Evolutionary conservation across 2,888 invertebrate genomes (phyloP).

Genomic region (Ypsolopha sequella): DNA sequence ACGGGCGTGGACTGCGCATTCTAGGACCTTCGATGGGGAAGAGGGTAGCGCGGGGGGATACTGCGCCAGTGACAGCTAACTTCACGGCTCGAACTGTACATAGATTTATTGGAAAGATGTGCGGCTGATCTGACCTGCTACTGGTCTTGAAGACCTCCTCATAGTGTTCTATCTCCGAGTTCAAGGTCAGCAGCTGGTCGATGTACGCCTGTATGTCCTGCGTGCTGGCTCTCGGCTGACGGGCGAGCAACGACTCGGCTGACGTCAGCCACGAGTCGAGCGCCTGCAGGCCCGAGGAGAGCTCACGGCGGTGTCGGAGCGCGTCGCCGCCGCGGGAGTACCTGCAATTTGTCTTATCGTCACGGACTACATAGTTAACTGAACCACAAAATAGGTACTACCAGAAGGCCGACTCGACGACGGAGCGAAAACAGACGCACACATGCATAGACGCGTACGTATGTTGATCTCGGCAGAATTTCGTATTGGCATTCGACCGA

Average conservation of each 20-base stretch:
- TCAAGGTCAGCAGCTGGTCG: conserved; percentile 80
- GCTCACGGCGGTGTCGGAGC: conserved; percentile 83
- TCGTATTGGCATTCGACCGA: too few species aligned
- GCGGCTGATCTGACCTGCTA: conserved; percentile 72
- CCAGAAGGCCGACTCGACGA: too few species aligned
- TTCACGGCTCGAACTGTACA: background rate
- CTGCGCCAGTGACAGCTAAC: too few species aligned
- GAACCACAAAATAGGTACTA: too few species aligned
- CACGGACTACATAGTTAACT: too few species aligned
- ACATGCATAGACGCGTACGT: too few species aligned
- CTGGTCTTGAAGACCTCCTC: conserved; percentile 92
- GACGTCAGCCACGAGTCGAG: conserved; percentile 84
- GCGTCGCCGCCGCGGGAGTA: conserved; percentile 91
- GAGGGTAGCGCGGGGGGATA: too few species aligned
- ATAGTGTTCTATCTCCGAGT: conserved; percentile 85
- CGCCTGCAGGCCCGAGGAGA: conserved; percentile 79
- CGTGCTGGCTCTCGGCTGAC: conserved; percentile 80
- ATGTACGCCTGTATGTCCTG: conserved; percentile 85
- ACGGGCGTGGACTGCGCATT: too few species aligned
- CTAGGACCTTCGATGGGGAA: too few species aligned
- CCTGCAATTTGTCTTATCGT: conserved; percentile 15
- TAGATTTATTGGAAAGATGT: background rate
- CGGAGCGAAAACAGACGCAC: too few species aligned
- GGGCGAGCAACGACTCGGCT: conserved; percentile 78
- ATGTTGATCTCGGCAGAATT: too few species aligned